A percentile compares a stretch with the other conserved stretches of the same genome.
These are phyloP conservation scores for Phylloscopus collybita DNA, from an alignment of 2,797 vertebrate species.

Conservation along the genomic window DNA sequence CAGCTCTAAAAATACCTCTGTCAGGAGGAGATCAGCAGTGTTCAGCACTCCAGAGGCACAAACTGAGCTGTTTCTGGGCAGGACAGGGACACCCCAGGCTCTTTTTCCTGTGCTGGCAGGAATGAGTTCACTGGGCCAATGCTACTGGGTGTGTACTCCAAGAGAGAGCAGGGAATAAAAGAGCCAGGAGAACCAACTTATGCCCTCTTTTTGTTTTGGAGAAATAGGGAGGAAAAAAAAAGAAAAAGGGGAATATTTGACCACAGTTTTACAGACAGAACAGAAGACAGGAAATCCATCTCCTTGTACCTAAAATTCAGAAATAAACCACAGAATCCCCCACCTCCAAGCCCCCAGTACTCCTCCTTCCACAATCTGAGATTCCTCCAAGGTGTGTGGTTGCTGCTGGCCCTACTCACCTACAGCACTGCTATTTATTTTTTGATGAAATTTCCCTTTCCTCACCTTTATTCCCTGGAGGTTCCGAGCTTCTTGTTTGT, in stretches of 20 bases:
- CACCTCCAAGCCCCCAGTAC: background rate
- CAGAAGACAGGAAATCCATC: background rate
- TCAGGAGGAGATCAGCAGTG: background rate
- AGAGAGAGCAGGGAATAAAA: background rate
- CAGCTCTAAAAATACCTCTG: constrained; percentile 5
- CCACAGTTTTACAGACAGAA: background rate
- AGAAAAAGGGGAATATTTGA: background rate
- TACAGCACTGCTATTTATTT: background rate
- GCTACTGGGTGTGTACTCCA: background rate
- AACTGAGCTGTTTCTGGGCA: background rate
- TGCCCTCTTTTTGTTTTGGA: background rate
- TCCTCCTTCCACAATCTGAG: background rate
- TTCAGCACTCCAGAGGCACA: background rate
- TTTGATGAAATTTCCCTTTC: background rate
- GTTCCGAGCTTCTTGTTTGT: constrained; percentile 92
- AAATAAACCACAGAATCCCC: background rate
- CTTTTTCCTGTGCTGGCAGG: background rate
- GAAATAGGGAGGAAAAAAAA: background rate
- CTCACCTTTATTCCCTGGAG: constrained; percentile 94
- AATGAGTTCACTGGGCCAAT: background rate
- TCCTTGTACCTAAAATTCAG: background rate
- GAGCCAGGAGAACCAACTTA: background rate
- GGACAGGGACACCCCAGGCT: background rate
- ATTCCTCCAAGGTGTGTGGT: background rate
- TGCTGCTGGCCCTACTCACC: background rate